These are phyloP conservation scores for Ibidorhyncha struthersii DNA, from an alignment of 2,113 vertebrate species.

Conservation along the genomic window DNA sequence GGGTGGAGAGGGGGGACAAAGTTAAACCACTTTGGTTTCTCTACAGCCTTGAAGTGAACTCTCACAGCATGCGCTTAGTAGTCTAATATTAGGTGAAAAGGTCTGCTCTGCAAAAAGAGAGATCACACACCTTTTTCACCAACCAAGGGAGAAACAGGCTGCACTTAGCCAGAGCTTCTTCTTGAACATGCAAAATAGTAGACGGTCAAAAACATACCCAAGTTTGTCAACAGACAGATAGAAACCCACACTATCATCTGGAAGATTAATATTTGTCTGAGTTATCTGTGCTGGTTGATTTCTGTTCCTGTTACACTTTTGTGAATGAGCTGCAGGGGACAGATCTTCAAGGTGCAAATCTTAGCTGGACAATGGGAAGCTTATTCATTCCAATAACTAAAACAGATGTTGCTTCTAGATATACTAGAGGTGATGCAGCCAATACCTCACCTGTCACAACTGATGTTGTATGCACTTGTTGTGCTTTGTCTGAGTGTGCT, in stretches of 20 bases:
- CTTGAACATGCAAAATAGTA: background rate
- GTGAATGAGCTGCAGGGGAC: background rate
- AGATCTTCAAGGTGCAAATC: background rate
- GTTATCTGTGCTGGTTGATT: background rate
- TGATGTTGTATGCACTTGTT: background rate
- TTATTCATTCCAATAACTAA: background rate
- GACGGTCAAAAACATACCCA: background rate
- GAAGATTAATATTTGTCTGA: background rate
- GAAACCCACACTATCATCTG: background rate
- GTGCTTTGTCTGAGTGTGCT: background rate
- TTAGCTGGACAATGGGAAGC: background rate
- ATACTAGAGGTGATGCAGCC: background rate
- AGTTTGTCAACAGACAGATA: background rate
- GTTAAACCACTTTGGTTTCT: background rate
- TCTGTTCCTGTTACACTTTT: background rate
- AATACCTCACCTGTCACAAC: background rate
- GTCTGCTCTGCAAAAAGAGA: background rate
- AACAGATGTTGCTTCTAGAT: background rate
- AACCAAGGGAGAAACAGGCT: background rate
- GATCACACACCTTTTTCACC: background rate
- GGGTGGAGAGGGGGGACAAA: rapidly evolving
- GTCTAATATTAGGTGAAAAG: background rate
- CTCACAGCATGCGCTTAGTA: background rate
- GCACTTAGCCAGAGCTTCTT: background rate
- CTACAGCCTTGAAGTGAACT: background rate